phyloP scores from a whole-genome alignment of 2,113 vertebrate genomes.

The Gallinago undulata region DNA sequence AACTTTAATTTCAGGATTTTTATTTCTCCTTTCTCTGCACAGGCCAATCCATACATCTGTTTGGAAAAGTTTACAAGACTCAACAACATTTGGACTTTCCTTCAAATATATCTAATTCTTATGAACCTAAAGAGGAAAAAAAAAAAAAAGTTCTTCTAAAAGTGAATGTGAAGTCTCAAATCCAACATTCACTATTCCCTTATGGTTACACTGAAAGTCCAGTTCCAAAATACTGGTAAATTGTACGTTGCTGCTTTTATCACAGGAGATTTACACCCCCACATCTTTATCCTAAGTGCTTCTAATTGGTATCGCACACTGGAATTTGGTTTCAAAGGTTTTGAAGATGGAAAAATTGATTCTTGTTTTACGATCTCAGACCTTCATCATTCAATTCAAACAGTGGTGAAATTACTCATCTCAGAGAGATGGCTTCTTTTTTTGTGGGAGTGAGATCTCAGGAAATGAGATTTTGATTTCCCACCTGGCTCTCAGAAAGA shows the following conservation, averaged over 20 bases:
- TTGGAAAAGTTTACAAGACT: not conserved
- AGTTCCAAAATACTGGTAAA: not conserved
- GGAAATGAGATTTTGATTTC: conserved; percentile 52
- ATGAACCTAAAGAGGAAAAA: not conserved
- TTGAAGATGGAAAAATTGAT: too few relatives aligned
- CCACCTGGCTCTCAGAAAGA: not conserved
- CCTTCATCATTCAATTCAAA: not conserved
- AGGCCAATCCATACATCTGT: not conserved
- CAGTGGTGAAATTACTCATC: not conserved
- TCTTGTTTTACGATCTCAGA: too few relatives aligned
- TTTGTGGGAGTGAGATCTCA: not conserved
- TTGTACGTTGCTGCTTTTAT: not conserved
- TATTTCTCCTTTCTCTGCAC: not conserved
- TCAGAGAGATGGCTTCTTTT: not conserved
- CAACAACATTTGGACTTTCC: not conserved
- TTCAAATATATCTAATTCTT: not conserved
- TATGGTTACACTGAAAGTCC: not conserved
- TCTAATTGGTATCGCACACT: not conserved
- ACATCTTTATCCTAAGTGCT: not conserved
- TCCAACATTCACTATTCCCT: not conserved
- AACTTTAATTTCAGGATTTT: not conserved
- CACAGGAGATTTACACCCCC: not conserved
- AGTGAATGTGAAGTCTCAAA: not conserved
- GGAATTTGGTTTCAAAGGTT: not conserved
- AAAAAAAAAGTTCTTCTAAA: not conserved